Evolutionary conservation across 35 echinoderm and acorn worm species (phyloP), one percentile per base, ranked within the genome.

Genomic region (Strongylocentrotus purpuratus): DNA sequence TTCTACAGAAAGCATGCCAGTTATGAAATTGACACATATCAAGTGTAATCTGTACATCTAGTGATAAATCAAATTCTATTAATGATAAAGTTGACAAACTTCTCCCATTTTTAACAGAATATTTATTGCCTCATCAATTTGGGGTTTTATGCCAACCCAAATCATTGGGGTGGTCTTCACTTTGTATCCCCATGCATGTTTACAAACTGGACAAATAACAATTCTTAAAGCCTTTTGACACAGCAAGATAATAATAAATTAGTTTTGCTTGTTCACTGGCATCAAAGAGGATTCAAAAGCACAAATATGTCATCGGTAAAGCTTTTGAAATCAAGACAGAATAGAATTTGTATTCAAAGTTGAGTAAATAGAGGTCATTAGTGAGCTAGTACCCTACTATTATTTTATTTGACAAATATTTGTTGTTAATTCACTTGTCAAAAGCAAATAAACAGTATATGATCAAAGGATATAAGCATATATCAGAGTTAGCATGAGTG

Each of bases 341-440:
- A 78, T 78, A 78, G 65, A 78, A 78, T 78, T 78, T 55, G 22
- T 31, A 78, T n/a, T 78, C 65, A n/a, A 78, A 78, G 65, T 28
- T 78, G 65, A 78, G 22, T 78, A 28, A 78, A 28, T 78, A 78
- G 65, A 78, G 65, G 65, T 78, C 65, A 78, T 78, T 78, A 78
- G 65, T 78, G 65, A 78, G n/a, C n/a, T n/a, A n/a, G 65, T 59
- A 17, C 11, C 11, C 5, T 11, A 28, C 50, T 55, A 55, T 15
- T 55, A 78, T 78, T 78, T 78, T 22, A 78, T 78, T 78, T 78
- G 65, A 78, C 28, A n/a, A 78, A 78, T 78, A 78, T 78, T 78
- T 78, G 28, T 78, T 78, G 65, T 4, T n/a, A 78, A 78, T 78
- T 78, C 65, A 78, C 65, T 78, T 78, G 65, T 78, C 65, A 78